Conservation (phyloP, 2,113 vertebrate species). For the Microtus montanus region DNA sequence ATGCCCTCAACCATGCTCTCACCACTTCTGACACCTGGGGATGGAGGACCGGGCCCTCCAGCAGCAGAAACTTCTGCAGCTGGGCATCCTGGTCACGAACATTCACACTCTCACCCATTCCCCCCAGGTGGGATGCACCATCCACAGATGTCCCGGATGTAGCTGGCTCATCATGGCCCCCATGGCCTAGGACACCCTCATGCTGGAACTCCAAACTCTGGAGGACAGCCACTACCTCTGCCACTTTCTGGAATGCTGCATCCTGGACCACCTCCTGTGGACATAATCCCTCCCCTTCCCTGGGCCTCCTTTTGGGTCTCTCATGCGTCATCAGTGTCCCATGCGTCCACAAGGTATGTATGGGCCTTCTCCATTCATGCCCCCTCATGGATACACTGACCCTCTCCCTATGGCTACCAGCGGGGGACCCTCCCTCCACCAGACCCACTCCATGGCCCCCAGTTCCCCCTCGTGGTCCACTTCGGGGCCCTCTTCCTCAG, state of each 20-base stretch:
- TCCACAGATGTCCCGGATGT: conserved; percentile 95
- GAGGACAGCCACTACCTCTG: conserved; percentile 83
- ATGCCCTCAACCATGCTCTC: conserved; percentile 90
- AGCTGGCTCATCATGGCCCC: conserved; percentile 92
- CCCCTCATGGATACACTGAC: conserved; percentile 92
- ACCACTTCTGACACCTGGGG: conserved; percentile 88
- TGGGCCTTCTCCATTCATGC: conserved; percentile 95
- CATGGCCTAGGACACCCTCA: conserved; percentile 95
- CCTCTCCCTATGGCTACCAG: conserved; percentile 92
- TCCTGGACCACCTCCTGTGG: conserved; percentile 92
- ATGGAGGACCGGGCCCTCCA: conserved; percentile 84
- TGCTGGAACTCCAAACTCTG: conserved; percentile 90
- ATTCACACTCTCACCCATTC: conserved; percentile 91
- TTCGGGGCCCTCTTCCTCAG: not conserved
- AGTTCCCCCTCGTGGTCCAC: not conserved
- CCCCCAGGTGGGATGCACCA: conserved; percentile 92
- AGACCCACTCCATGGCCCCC: conserved; percentile 72
- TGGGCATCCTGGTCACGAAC: conserved; percentile 85
- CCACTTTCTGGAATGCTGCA: conserved; percentile 94
- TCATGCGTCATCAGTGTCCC: conserved; percentile 91
- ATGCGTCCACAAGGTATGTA: conserved; percentile 94
- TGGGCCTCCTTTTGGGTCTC: conserved; percentile 91
- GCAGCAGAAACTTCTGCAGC: conserved; percentile 77
- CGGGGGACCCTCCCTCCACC: conserved; percentile 91
- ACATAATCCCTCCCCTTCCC: conserved; percentile 89